Evolutionary conservation across 2,113 vertebrate genomes (phyloP), one percentile per base, ranked within the genome.

Genomic region (Poeciliopsis retropinna): DNA sequence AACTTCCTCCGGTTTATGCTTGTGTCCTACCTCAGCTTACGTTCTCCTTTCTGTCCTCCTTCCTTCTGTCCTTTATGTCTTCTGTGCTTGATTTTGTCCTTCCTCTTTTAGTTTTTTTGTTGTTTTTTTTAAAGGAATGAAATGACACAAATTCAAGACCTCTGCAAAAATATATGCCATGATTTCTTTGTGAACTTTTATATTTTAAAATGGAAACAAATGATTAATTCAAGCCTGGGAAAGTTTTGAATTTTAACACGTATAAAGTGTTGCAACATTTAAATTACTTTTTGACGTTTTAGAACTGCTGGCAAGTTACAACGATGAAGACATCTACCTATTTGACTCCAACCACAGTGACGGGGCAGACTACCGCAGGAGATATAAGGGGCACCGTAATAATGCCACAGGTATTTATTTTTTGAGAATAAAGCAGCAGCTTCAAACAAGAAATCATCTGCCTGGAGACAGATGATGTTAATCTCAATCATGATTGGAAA

Each of bases 241-340:
- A 54, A 54, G 51, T 54, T 9, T 1, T 8, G 7, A 54, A 25
- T 9, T 54, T 2, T 51, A 19, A 25, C 47, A 19, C 14, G 6
- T 5, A 54, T 4, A 25, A 54, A 54, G 47, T 54, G 47, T 25
- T 54, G 47, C 17, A 22, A 25, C 22, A 25, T 4, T 39, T n/a
- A 41, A 41, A n/a, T 70, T 15, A 9, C 27, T 67, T 80, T 75
- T 10, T 44, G 65, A 68, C 0, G n/a, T 2, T 73, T 2, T 91
- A 98, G 97, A 99, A 88, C 96, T 99, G 73, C 90, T 99, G 89
- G 94, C 96, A 84, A 98, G 96, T 87, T 99, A 99, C 92, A 99
- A 98, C 0, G 97, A 99, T 0, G 97, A 99, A 72, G 97, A 99
- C 90, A 97, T 99, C 91, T 99, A 98, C 87, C 94, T 98, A 80